Conservation (phyloP, 2,888 invertebrate species). For the Pristionchus entomophagus region DNA sequence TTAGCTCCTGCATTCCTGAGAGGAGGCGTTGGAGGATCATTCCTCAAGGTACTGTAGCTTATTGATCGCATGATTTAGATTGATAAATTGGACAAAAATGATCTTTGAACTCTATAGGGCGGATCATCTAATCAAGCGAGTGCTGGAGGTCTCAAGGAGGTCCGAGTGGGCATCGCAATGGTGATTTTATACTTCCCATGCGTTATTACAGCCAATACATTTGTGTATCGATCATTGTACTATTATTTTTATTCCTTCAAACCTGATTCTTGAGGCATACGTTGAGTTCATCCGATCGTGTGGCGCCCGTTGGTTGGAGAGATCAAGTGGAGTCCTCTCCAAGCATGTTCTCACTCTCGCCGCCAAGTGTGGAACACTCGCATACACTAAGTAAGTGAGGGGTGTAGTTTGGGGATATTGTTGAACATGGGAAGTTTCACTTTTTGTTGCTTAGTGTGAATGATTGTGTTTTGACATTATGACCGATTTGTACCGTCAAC, state of each 20-base stretch:
- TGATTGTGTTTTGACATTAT: too few relatives aligned
- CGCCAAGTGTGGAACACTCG: slow-evolving; percentile 57
- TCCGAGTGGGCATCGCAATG: slow-evolving; percentile 96
- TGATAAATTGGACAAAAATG: too few relatives aligned
- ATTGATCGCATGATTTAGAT: too few relatives aligned
- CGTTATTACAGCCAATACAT: background rate
- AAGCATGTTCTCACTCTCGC: slow-evolving; percentile 91
- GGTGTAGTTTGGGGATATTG: background rate
- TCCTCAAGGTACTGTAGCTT: slow-evolving; percentile 84
- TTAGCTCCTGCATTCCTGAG: slow-evolving; percentile 93
- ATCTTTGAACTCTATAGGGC: slow-evolving; percentile 43
- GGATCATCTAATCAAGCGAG: slow-evolving; percentile 46
- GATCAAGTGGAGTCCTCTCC: slow-evolving; percentile 89
- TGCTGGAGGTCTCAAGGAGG: slow-evolving; percentile 92
- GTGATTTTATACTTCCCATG: slow-evolving; percentile 80
- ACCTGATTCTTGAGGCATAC: slow-evolving; percentile 83
- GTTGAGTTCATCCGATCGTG: slow-evolving; percentile 94
- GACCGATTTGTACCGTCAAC: too few relatives aligned
- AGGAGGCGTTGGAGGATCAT: slow-evolving; percentile 88
- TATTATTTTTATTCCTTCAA: background rate
- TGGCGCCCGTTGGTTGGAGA: slow-evolving; percentile 93
- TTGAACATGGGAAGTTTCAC: too few relatives aligned
- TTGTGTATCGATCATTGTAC: too few relatives aligned
- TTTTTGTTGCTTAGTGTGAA: background rate
- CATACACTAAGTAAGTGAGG: slow-evolving; percentile 63